Evolutionary conservation across 30 jellyfish, hydroid and myxozoan species (phyloP).

Genomic region (Sanderia malayensis): DNA sequence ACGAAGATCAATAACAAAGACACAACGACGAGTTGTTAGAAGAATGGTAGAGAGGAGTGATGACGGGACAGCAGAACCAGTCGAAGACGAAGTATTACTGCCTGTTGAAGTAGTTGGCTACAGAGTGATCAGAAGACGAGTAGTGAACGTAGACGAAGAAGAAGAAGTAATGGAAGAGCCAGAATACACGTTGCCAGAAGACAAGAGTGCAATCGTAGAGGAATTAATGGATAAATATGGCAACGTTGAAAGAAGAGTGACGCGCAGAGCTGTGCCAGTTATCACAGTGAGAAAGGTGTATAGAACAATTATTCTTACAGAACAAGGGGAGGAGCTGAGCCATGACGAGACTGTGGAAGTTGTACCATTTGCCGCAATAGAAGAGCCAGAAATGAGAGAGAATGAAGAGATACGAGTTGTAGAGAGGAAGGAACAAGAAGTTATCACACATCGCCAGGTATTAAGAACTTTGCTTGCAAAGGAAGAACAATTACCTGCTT

Average conservation of each 20-base stretch:
- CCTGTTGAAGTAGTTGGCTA: slow-evolving; percentile 44
- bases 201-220: slow-evolving; percentile 40
- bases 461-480: not conserved
- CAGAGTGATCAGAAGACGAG: slow-evolving; percentile 41
- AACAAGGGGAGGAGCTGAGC: slow-evolving; percentile 31
- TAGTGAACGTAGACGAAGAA: slow-evolving; percentile 34
- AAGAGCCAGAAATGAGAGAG: not conserved
- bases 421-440: slow-evolving; percentile 3
- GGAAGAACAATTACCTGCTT: not conserved
- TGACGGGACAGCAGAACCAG: slow-evolving; percentile 26
- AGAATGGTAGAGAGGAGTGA: slow-evolving; percentile 44
- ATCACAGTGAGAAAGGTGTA: slow-evolving; percentile 79
- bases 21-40: slow-evolving; percentile 71
- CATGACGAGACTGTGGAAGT: not conserved
- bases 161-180: slow-evolving; percentile 47
- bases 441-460: not conserved
- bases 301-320: slow-evolving; percentile 51
- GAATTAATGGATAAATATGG: slow-evolving; percentile 46
- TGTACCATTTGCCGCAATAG: not conserved
- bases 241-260: slow-evolving; percentile 60
- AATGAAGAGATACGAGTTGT: not conserved
- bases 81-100: slow-evolving; percentile 27
- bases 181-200: slow-evolving; percentile 57
- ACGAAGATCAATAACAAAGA: slow-evolving; percentile 57
- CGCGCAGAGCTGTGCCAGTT: slow-evolving; percentile 77